These are phyloP conservation scores for Turnix velox DNA, from an alignment of 2,113 vertebrate genomes.

Conservation along the genomic window DNA sequence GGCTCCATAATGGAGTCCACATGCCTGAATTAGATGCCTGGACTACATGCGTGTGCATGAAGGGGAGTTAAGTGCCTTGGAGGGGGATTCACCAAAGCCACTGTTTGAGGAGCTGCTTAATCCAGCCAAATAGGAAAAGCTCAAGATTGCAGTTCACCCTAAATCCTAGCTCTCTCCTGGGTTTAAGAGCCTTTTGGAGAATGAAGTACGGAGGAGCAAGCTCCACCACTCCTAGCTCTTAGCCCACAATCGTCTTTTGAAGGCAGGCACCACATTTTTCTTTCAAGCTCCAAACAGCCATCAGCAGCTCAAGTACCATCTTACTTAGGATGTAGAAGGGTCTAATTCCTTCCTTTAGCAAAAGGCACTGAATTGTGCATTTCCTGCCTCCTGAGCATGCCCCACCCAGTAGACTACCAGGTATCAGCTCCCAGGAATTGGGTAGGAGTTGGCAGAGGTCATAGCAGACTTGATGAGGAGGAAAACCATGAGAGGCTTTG, in stretches of 20 bases:
- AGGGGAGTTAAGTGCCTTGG: neutral
- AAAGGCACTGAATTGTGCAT: rapidly evolving
- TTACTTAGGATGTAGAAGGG: neutral
- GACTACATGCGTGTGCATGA: neutral
- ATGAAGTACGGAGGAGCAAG: neutral
- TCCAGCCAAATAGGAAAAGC: slow-evolving; percentile 5
- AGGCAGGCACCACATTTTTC: neutral
- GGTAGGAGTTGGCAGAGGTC: neutral
- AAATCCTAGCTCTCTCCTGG: neutral
- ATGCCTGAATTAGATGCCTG: neutral
- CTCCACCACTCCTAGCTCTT: neutral
- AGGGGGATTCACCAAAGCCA: slow-evolving; percentile 9
- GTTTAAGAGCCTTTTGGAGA: slow-evolving; percentile 6
- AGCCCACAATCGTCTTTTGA: neutral
- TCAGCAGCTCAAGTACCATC: neutral
- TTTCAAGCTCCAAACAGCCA: neutral
- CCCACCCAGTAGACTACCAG: neutral
- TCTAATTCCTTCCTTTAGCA: neutral
- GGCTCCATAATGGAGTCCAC: slow-evolving; percentile 7
- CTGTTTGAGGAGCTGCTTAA: slow-evolving; percentile 6
- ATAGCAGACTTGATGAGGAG: neutral
- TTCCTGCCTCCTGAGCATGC: neutral
- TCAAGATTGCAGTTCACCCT: neutral
- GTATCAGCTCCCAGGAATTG: neutral
- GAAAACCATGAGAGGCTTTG: neutral